Conservation (phyloP, 2,113 vertebrate species). For the Pholis gunnellus region DNA sequence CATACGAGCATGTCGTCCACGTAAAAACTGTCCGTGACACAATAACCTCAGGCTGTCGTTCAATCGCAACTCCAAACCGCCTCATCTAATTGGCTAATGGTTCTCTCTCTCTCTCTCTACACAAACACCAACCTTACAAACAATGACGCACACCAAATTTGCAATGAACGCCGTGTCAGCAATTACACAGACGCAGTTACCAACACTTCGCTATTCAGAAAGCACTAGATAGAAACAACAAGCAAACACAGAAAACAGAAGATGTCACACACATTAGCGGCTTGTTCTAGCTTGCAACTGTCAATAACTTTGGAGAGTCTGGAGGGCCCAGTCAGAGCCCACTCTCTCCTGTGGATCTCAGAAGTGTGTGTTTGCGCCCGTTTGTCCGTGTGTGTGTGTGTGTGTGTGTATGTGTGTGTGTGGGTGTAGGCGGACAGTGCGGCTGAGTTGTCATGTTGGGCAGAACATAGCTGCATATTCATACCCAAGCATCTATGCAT, state of each 20-base stretch:
- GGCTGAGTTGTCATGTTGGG: slow-evolving; percentile 66
- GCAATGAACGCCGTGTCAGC: slow-evolving; percentile 10
- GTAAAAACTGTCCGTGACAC: slow-evolving; percentile 2
- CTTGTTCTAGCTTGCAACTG: slow-evolving; percentile 2
- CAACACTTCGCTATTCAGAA: slow-evolving; percentile 22
- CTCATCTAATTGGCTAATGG: slow-evolving; percentile 47
- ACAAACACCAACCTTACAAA: slow-evolving; percentile 25
- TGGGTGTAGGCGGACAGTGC: slow-evolving; percentile 72
- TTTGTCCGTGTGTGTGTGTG: slow-evolving; percentile 58
- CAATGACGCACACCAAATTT: slow-evolving; percentile 8
- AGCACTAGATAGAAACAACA: background rate
- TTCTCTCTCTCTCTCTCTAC: slow-evolving; percentile 47
- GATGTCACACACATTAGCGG: slow-evolving; percentile 23
- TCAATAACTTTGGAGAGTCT: slow-evolving; percentile 45
- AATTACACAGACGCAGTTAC: slow-evolving; percentile 24
- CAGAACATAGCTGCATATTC: slow-evolving; percentile 76
- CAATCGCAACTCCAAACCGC: slow-evolving; percentile 4
- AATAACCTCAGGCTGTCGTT: background rate
- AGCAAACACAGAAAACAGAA: slow-evolving; percentile 16
- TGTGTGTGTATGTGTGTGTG: slow-evolving; percentile 37
- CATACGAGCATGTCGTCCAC: background rate
- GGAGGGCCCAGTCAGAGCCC: slow-evolving; percentile 39
- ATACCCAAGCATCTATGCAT: slow-evolving; percentile 51
- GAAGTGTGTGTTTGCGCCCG: slow-evolving; percentile 40
- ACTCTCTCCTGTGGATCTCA: slow-evolving; percentile 16